Base-by-base conservation (phyloP, 2,797 vertebrate species). In the Urocyon cinereoargenteus region DNA sequence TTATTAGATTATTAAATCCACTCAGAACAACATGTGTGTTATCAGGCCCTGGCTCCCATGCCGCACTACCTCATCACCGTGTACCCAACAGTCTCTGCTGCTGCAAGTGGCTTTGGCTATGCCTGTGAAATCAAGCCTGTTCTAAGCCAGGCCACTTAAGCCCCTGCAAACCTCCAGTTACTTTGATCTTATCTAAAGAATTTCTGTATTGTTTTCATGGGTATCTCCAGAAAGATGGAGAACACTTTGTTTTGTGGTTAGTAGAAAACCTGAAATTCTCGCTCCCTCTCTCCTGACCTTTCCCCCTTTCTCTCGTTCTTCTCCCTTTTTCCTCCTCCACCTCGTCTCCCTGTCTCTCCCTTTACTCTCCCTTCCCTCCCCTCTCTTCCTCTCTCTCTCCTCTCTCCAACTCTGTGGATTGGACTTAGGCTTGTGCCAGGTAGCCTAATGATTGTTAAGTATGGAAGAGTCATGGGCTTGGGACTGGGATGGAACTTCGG, bases 141-240 rank as follows among this genome's bases (percentile, higher is more conserved):
- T 79, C 72, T 31, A 13, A 82, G 49, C 45, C 24, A n/a, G 57
- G 49, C 72, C 72, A 49, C 36, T 31, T 55, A 15, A 15, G 6
- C 6, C 26, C 22, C 62, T 72, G 6, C 72, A 94, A 68, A n/a
- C 73, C 77, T 77, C 73, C 49, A 61, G 15, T 77, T 86, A 49
- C 49, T 84, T 82, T 91, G 13, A 49, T 61, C 79, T 92, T 81
- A 53, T 82, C 87, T 75, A 49, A 96, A 68, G 53, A 55, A 72
- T 93, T 85, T 82, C 77, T 86, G 51, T 96, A 28, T 64, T 96
- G 95, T 91, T 97, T 90, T 88, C 81, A 59, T 90, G 73, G 31
- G 0, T 79, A 34, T 36, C 49, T 93, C 81, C 78, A 75, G 34
- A 96, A 94, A 88, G 34, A 16, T 55, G 96, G 70, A 84, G 84